A percentile compares a stretch with the other conserved stretches of the same genome.
Conservation (phyloP, 2,113 vertebrate genomes). For the Macquaria ambigua region DNA sequence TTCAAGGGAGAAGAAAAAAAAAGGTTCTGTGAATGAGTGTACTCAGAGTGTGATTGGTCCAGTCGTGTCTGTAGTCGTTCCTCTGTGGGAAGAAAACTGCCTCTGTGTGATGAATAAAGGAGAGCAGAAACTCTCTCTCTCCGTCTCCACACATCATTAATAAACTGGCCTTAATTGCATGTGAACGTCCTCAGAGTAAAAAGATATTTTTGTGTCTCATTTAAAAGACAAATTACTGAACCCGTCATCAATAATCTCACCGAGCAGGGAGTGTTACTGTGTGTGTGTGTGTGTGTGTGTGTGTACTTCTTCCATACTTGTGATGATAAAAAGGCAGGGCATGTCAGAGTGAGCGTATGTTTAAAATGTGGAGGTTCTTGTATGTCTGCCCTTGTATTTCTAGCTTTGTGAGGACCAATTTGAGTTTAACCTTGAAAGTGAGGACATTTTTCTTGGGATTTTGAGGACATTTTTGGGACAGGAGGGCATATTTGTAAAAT, state of each 20-base stretch:
- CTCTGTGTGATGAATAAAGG: slow-evolving; percentile 28
- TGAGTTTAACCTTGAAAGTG: neutral
- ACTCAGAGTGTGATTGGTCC: neutral
- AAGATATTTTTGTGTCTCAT: slow-evolving; percentile 47
- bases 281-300: slow-evolving; percentile 8
- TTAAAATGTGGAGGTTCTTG: slow-evolving; percentile 1
- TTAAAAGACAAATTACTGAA: slow-evolving; percentile 60
- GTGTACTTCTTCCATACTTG: neutral
- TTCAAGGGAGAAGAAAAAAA: neutral
- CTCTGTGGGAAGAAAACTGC: slow-evolving; percentile 8
- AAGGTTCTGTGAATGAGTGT: slow-evolving; percentile 7
- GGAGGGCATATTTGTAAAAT: no score
- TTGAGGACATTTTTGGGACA: no score
- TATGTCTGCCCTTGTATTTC: neutral
- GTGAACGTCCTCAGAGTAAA: slow-evolving; percentile 57
- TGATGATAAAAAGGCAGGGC: neutral
- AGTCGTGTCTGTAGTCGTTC: neutral
- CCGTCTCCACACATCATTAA: slow-evolving; percentile 34
- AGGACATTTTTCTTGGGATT: neutral
- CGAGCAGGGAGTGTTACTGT: neutral
- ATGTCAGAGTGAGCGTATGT: neutral
- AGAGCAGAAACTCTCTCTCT: slow-evolving; percentile 20
- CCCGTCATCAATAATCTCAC: slow-evolving; percentile 44
- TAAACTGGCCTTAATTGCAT: slow-evolving; percentile 55
- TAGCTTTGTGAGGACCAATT: neutral